Percentiles rank a stretch among this genome's conserved stretches.
Conservation (phyloP, 2,113 vertebrate species). For the Desmodus rotundus region DNA sequence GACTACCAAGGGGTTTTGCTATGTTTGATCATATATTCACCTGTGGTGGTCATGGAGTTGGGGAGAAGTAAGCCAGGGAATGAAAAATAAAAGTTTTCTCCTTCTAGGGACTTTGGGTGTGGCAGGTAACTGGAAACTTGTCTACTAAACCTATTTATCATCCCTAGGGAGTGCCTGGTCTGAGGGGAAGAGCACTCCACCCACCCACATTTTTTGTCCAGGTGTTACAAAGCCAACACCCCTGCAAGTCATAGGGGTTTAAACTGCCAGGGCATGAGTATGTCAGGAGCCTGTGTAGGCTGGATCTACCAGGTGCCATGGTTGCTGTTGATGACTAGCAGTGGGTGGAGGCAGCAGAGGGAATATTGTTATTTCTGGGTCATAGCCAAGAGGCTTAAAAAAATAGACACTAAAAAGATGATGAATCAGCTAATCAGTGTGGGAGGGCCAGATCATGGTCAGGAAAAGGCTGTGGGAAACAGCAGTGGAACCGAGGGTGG, state of each 20-base stretch:
- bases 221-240: conserved; percentile 61
- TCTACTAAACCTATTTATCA: not conserved
- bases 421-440: conserved; percentile 29
- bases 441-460: not conserved
- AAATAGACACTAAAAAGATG: not conserved
- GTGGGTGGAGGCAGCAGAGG: conserved; percentile 7
- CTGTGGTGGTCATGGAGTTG: not conserved
- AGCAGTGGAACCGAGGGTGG: not conserved
- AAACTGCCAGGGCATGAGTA: not conserved
- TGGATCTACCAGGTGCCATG: not conserved
- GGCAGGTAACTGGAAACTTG: not conserved
- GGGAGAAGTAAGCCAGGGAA: not conserved
- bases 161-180: conserved; percentile 42
- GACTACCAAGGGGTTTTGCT: not conserved
- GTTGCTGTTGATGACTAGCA: conserved; percentile 1
- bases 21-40: not conserved
- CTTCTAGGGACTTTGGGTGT: not conserved
- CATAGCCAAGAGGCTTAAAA: not conserved
- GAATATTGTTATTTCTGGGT: not conserved
- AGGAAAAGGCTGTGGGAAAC: not conserved
- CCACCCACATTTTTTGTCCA: conserved; percentile 57
- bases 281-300: not conserved
- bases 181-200: not conserved
- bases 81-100: not conserved
- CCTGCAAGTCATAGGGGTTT: conserved; percentile 5